Conservation (phyloP, 1,140 invertebrate genomes). For the Chelonus insularis region DNA sequence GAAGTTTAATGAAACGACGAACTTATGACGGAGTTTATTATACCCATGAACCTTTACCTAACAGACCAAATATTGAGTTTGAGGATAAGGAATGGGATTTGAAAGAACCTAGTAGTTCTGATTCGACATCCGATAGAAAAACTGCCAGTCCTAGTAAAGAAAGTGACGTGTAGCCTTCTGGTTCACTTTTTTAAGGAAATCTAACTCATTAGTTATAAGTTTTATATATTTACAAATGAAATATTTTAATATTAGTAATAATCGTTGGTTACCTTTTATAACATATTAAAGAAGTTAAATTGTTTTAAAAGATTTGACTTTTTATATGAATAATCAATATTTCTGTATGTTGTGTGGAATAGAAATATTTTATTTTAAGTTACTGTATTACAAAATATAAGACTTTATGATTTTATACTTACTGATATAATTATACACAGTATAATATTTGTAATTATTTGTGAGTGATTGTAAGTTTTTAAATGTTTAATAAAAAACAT, state of each 20-base stretch:
- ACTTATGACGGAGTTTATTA: conserved; percentile 79
- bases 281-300: too few species aligned
- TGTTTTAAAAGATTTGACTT: neutral
- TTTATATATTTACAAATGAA: too few species aligned
- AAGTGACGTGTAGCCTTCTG: conserved; percentile 47
- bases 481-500: conserved; percentile 12
- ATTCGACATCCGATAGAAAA: conserved; percentile 39
- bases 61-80: conserved; percentile 75
- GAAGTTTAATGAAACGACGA: conserved; percentile 65
- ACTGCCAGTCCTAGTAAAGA: conserved; percentile 49
- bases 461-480: neutral
- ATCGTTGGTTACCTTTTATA: too few species aligned
- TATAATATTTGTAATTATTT: conserved; percentile 9
- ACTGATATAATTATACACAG: too few species aligned
- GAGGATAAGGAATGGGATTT: conserved; percentile 79
- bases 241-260: too few species aligned
- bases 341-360: conserved; percentile 47
- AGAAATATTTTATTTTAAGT: conserved; percentile 38
- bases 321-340: too few species aligned
- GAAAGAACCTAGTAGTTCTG: conserved; percentile 65
- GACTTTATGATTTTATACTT: too few species aligned
- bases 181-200: too few species aligned
- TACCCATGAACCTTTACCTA: conserved; percentile 78
- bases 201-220: too few species aligned
- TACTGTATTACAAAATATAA: too few species aligned